Percentiles rank a stretch among this genome's conserved stretches.
Conservation (phyloP, 2,888 invertebrate species). For the Diaprepes abbreviatus region DNA sequence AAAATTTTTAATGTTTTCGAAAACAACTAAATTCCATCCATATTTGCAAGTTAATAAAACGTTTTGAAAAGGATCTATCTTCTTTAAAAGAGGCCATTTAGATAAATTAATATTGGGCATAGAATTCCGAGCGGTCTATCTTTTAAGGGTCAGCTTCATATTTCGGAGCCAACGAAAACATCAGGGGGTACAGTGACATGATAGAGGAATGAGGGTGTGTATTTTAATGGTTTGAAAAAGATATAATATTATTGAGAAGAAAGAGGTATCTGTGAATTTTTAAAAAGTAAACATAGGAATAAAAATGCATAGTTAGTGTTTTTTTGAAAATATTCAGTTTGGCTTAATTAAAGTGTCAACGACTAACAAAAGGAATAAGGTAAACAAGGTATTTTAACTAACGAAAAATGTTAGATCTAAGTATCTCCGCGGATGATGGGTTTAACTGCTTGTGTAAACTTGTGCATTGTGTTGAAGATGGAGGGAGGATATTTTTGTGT, state of each 20-base stretch:
- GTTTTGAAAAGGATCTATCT: not conserved
- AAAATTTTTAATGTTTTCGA: not conserved
- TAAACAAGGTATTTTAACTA: too few relatives aligned
- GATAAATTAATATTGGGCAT: constrained; percentile 20
- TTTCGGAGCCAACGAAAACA: constrained; percentile 23
- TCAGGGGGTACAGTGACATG: constrained; percentile 21
- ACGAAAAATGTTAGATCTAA: too few relatives aligned
- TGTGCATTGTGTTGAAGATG: too few relatives aligned
- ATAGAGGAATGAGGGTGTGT: constrained; percentile 29
- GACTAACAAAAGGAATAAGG: too few relatives aligned
- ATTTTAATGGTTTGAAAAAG: not conserved
- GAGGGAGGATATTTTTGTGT: too few relatives aligned
- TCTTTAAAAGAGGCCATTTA: constrained; percentile 28
- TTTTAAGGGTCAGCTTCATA: constrained; percentile 8
- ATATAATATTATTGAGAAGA: constrained; percentile 8
- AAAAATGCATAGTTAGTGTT: too few relatives aligned
- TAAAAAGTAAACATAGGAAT: too few relatives aligned
- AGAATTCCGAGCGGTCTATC: constrained; percentile 19
- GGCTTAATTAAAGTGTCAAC: too few relatives aligned
- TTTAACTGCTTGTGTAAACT: too few relatives aligned
- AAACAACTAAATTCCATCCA: not conserved
- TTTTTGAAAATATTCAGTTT: too few relatives aligned
- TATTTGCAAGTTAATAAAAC: not conserved
- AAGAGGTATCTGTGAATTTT: too few relatives aligned
- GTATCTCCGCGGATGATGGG: too few relatives aligned